Conservation (phyloP, 2,888 invertebrate species). For the Penaeus monodon region DNA sequence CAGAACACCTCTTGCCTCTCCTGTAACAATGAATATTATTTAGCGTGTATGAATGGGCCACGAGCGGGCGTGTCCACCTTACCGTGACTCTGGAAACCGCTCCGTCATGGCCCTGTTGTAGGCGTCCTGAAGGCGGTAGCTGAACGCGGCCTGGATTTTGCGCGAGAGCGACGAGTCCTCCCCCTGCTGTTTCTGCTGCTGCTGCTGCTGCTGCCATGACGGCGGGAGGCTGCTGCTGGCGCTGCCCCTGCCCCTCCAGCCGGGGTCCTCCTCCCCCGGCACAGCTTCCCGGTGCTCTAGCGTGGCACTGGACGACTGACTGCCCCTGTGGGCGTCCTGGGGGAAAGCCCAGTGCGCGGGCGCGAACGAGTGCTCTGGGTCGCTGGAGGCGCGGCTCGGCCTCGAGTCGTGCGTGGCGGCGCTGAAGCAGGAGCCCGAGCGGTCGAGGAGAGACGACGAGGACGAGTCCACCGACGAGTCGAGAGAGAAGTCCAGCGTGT, state of each 20-base stretch:
- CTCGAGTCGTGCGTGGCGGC: constrained; percentile 7
- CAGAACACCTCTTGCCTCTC: no score
- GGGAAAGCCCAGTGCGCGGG: neutral
- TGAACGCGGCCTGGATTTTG: constrained; percentile 29
- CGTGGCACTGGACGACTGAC: constrained; percentile 14
- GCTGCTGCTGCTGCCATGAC: neutral
- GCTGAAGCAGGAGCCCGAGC: constrained; percentile 15
- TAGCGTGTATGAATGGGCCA: no score
- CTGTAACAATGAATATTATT: no score
- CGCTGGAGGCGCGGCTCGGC: neutral
- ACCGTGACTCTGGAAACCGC: constrained; percentile 41
- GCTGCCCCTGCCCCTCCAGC: neutral
- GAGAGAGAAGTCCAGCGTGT: constrained; percentile 5
- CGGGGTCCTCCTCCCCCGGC: neutral
- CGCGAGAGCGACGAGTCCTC: constrained; percentile 19
- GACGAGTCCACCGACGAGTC: neutral
- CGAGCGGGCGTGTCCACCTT: constrained; percentile 4
- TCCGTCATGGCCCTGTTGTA: constrained; percentile 39
- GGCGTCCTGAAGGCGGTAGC: constrained; percentile 41
- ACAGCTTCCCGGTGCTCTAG: constrained; percentile 12
- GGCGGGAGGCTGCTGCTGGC: constrained; percentile 7
- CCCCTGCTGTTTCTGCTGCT: neutral
- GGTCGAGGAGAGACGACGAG: neutral
- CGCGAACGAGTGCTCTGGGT: neutral
- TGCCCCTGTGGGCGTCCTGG: neutral